Percentiles rank a stretch among this genome's conserved stretches.
phyloP scores from a whole-genome alignment of 1,140 invertebrate genomes.

The Lepidotrigona ventralis region DNA sequence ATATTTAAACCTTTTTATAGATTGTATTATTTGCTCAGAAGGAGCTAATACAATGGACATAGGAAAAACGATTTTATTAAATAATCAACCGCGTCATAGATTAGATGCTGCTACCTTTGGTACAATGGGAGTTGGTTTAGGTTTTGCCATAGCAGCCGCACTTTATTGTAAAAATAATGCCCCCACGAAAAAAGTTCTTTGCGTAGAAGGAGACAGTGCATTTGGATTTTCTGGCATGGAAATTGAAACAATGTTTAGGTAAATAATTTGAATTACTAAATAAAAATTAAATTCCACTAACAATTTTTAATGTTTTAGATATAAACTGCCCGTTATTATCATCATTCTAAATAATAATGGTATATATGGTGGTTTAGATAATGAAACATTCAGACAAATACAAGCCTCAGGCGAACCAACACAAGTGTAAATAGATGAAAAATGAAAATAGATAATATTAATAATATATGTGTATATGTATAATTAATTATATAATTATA shows the following conservation, averaged over 20 bases:
- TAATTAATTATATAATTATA: too few relatives aligned
- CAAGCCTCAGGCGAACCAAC: conserved; percentile 83
- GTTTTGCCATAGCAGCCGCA: conserved; percentile 95
- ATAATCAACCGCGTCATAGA: conserved; percentile 90
- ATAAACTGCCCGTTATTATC: conserved; percentile 94
- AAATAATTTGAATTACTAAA: conserved; percentile 71
- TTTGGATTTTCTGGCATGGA: conserved; percentile 99
- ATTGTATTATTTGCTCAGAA: conserved; percentile 97
- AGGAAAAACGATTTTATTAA: conserved; percentile 92
- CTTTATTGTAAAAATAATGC: conserved; percentile 91
- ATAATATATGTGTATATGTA: neutral
- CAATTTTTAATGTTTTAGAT: conserved; percentile 81
- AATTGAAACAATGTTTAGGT: conserved; percentile 95
- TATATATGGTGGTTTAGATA: conserved; percentile 92
- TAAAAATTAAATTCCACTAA: neutral
- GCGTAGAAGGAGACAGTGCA: conserved; percentile 96
- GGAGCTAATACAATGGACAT: conserved; percentile 99
- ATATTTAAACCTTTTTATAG: conserved; percentile 74
- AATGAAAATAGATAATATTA: neutral
- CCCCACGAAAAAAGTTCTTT: conserved; percentile 90
- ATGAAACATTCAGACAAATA: conserved; percentile 87
- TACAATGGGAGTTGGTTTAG: conserved; percentile 97
- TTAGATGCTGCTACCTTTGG: conserved; percentile 96
- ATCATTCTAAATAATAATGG: conserved; percentile 98
- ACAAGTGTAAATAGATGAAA: conserved; percentile 83